phyloP scores from a whole-genome alignment of 1,140 invertebrate species.

The Melipona quadrifasciata region DNA sequence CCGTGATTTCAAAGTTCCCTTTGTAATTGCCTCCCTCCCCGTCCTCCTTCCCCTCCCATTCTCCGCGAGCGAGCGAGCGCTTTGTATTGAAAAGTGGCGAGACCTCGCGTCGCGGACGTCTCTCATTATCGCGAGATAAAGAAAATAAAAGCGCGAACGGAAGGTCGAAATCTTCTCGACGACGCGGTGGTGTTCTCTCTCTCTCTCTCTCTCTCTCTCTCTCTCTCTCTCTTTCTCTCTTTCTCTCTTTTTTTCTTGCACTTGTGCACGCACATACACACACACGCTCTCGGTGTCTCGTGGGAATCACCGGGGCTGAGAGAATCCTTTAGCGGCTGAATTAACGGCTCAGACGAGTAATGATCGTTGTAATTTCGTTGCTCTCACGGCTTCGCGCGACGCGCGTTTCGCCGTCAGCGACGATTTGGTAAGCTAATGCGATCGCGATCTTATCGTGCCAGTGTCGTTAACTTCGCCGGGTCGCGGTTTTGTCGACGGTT shows the following conservation, averaged over 20 bases:
- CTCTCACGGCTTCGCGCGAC: conserved; percentile 56
- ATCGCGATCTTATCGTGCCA: conserved; percentile 47
- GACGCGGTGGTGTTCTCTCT: background rate
- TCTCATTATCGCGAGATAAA: conserved; percentile 42
- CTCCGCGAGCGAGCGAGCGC: too few species aligned
- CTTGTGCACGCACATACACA: conserved; percentile 2
- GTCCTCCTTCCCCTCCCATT: too few species aligned
- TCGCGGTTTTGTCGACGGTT: background rate
- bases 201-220: too few species aligned
- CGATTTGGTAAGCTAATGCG: conserved; percentile 62
- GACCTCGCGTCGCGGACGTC: conserved; percentile 28
- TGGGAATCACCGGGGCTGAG: conserved; percentile 62
- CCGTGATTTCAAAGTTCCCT: background rate
- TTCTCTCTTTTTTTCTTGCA: background rate
- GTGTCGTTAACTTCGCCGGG: conserved; percentile 36
- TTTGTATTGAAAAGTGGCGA: background rate
- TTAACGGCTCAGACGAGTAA: conserved; percentile 58
- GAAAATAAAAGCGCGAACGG: conserved; percentile 46
- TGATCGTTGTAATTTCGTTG: conserved; percentile 64
- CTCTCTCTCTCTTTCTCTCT: too few species aligned
- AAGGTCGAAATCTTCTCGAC: conserved; percentile 33
- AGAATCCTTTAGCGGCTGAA: conserved; percentile 61
- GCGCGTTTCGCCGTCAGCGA: conserved; percentile 35
- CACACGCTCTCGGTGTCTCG: conserved; percentile 5
- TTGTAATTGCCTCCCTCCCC: background rate